phyloP scores from a whole-genome alignment of 2,113 vertebrate species.

The Nyctereutes procyonoides region DNA sequence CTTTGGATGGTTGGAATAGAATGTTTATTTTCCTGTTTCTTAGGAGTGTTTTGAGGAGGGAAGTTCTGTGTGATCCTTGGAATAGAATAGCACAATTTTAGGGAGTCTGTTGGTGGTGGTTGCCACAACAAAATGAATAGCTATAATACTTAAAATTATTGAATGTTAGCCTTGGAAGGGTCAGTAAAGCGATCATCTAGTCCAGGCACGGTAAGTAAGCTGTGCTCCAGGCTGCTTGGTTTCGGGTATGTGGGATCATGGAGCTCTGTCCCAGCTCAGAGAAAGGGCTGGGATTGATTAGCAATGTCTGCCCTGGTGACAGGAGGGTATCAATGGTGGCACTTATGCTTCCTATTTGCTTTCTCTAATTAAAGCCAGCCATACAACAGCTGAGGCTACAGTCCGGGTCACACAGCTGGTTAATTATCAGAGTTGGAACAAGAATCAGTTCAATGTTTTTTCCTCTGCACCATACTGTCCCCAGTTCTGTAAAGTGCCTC shows the following conservation, averaged over 20 bases:
- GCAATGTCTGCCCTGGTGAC: not conserved
- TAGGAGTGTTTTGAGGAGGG: slow-evolving; percentile 35
- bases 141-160: slow-evolving; percentile 48
- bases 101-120: slow-evolving; percentile 46
- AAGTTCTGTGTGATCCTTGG: slow-evolving; percentile 61
- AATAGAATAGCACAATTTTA: slow-evolving; percentile 41
- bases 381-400: not conserved
- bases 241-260: not conserved
- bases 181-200: not conserved
- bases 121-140: slow-evolving; percentile 70
- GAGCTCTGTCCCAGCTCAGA: not conserved
- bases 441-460: not conserved
- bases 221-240: not conserved
- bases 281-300: slow-evolving; percentile 30
- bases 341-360: not conserved
- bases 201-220: not conserved
- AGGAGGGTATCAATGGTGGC: not conserved
- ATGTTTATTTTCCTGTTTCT: slow-evolving; percentile 46
- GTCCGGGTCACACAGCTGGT: slow-evolving; percentile 6
- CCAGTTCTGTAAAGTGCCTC: not conserved
- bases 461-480: not conserved
- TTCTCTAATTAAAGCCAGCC: slow-evolving; percentile 9
- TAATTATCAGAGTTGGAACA: not conserved
- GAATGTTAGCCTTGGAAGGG: slow-evolving; percentile 38
- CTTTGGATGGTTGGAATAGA: not conserved